A percentile compares a stretch with the other conserved stretches of the same genome.
phyloP scores from a whole-genome alignment of 2,797 vertebrate genomes.

The Erpetoichthys calabaricus region DNA sequence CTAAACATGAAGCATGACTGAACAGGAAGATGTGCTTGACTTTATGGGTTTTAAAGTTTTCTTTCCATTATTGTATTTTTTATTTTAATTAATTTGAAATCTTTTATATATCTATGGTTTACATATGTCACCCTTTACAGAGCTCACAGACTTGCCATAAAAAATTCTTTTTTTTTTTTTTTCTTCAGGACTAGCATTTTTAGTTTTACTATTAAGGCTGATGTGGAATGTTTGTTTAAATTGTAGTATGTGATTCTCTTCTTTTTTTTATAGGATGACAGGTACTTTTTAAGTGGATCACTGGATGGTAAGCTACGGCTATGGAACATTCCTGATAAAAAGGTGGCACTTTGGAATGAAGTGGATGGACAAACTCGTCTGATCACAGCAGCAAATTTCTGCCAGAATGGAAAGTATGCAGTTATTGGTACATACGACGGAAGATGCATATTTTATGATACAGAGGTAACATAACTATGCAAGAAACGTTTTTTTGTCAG shows the following conservation, averaged over 20 bases:
- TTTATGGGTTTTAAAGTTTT: no score
- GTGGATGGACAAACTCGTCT: constrained; percentile 93
- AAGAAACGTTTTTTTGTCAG: no score
- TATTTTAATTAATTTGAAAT: no score
- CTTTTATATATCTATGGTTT: no score
- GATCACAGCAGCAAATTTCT: constrained; percentile 97
- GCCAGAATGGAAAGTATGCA: constrained; percentile 94
- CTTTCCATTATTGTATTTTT: no score
- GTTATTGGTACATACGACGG: constrained; percentile 96
- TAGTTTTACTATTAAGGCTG: neutral
- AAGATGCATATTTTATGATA: constrained; percentile 96
- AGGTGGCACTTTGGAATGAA: constrained; percentile 96
- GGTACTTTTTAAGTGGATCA: constrained; percentile 93
- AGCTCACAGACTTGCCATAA: no score
- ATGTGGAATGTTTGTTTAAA: neutral
- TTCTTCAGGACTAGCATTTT: neutral
- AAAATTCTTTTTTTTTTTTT: neutral
- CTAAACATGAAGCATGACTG: no score
- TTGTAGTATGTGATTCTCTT: constrained; percentile 2
- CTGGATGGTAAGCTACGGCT: constrained; percentile 90
- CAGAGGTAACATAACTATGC: constrained; percentile 61
- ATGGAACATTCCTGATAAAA: constrained; percentile 99
- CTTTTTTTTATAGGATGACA: constrained; percentile 62
- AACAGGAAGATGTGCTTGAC: no score
- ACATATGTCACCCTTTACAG: no score